Evolutionary conservation across 2,888 invertebrate species (phyloP), one percentile per base, ranked within the genome.

Genomic region (Diaperis boleti): DNA sequence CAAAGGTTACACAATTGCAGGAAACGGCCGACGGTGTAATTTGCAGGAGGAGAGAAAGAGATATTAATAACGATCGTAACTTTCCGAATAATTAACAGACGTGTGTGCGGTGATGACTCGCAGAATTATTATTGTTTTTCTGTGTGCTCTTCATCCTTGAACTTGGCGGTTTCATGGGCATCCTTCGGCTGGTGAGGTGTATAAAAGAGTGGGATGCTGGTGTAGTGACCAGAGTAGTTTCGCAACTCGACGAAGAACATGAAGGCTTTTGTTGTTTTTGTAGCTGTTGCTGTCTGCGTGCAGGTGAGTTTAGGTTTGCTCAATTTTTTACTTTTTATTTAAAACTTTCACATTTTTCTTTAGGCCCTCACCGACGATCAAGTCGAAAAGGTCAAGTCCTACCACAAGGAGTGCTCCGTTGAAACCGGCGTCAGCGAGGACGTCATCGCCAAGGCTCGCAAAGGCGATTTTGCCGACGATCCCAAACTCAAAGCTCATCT

Each of bases 381-480:
- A 29, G 47, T 37, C 13, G 64, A 67, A 17, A 72, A 71, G 56
- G 10, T 73, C 15, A 62, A 63, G 29, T 50, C 59, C 10, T 44
- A 67, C 62, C 71, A 72, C 44, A 67, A 71, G 41, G 72, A 67
- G 17, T 76, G 76, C 61, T 18, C 66, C 7, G 62, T 26, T 2
- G 62, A 62, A 45, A 69, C 69, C 11, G 69, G 68, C 5, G 71
- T 72, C 0, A 64, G 66, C 56, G 33, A 20, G 3, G 75, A 72
- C 15, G 26, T 74, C 8, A 67, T 76, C 7, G 55, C 66, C 29
- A 69, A 74, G 49, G 71, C 72, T 1, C 66, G 69, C 15, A 33
- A 69, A 45, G 75, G 73, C n/a, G 69, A 68, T 4, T 74, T 73
- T 62, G 50, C 44, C 15, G 72, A 72, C 1, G 74, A 76, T 44